Percentiles rank a stretch among this genome's conserved stretches.
Conservation (phyloP, 2,888 invertebrate species). For the Stenotaenia linearis region DNA sequence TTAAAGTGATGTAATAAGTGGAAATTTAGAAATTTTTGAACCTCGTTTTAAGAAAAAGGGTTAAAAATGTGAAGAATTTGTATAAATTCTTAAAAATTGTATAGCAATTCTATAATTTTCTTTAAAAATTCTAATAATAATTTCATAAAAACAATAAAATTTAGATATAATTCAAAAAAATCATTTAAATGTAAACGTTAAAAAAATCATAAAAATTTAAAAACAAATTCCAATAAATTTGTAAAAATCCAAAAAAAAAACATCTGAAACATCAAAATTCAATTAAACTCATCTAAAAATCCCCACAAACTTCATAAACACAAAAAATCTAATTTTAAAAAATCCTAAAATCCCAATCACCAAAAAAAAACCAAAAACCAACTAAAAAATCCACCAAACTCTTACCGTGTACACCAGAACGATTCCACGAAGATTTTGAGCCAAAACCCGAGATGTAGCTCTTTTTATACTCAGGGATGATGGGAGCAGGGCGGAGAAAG, state of each 20-base stretch:
- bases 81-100: too few species aligned
- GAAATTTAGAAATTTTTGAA: not conserved
- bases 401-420: not conserved
- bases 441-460: not conserved
- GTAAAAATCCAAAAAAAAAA: not conserved
- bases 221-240: not conserved
- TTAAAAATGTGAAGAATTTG: not conserved
- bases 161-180: not conserved
- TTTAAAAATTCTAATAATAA: too few species aligned
- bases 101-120: too few species aligned
- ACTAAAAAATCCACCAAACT: not conserved
- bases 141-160: not conserved
- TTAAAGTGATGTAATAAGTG: too few species aligned
- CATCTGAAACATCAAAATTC: not conserved
- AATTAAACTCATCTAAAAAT: not conserved
- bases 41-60: not conserved
- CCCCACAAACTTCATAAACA: not conserved
- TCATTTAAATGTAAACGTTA: not conserved
- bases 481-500: slow-evolving; percentile 29
- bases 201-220: not conserved
- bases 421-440: not conserved
- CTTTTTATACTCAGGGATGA: not conserved
- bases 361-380: not conserved
- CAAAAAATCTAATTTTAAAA: not conserved
- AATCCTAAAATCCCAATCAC: not conserved